Evolutionary conservation across 2,888 invertebrate species (phyloP), one percentile per base, ranked within the genome.

Genomic region (Disparrhopalites patrizii): DNA sequence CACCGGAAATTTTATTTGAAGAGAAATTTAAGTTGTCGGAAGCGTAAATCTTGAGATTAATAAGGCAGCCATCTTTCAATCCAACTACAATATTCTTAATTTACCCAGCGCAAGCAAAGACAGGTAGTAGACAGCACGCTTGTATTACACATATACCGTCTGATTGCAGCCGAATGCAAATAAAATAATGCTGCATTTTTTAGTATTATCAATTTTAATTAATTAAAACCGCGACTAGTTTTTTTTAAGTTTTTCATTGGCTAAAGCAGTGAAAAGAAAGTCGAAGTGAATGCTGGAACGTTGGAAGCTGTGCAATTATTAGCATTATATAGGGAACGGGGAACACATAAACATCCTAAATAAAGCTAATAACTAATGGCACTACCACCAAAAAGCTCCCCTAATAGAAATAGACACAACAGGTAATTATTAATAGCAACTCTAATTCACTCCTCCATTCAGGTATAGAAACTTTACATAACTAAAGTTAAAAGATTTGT

Each of bases 381-480:
- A 60, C 50, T 60, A 60, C 60, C 50, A 60, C 60, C 60, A 30
- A 47, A n/a, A 23, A 47, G 30, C 50, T 43, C 50, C 60, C 47
- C 28, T 40, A 43, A 28, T 60, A 31, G 20, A n/a, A n/a, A 18
- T 50, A 60, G 23, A 60, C 31, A 25, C 40, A 60, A 54, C 31
- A 54, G 33, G 33, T 54, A 15, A 30, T n/a, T n/a, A n/a, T n/a
- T n/a, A n/a, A n/a, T n/a, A n/a, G n/a, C n/a, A n/a, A n/a, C n/a
- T n/a, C n/a, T n/a, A n/a, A n/a, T n/a, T n/a, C n/a, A 60, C 43
- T 60, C 8, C 23, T 18, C 20, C 7, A 10, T 3, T 23, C 47
- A 23, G 20, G 25, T 7, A 23, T 15, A 47, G 47, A 47, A 47
- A 47, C 47, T 47, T 47, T 47, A 47, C 25, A 23, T 20, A 47